phyloP scores from a whole-genome alignment of 2,113 vertebrate species.

The Geococcyx californianus region DNA sequence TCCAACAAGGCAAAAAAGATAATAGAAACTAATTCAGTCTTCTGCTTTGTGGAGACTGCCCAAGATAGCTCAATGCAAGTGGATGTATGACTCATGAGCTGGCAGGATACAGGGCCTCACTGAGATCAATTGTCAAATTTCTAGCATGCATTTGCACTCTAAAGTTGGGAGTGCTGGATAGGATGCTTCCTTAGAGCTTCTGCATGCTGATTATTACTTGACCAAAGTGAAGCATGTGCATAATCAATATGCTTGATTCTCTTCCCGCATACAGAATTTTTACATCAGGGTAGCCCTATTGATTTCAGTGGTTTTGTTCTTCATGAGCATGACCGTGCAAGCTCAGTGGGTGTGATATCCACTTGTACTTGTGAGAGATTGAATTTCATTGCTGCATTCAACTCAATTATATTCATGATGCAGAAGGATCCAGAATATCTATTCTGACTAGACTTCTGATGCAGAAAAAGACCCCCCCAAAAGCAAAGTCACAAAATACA shows the following conservation, averaged over 20 bases:
- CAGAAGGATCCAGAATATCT: not conserved
- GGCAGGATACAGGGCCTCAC: not conserved
- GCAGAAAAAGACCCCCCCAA: accelerated
- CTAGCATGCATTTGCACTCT: not conserved
- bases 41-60: not conserved
- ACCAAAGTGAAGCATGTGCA: not conserved
- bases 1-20: not conserved
- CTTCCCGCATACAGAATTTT: not conserved
- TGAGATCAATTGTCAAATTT: not conserved
- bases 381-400: not conserved
- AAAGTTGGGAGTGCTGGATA: not conserved
- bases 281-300: not conserved
- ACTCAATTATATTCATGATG: not conserved
- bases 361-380: not conserved
- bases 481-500: not conserved
- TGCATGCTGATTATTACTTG: not conserved
- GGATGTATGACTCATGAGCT: not conserved
- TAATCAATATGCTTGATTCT: slow-evolving; percentile 7
- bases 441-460: not conserved
- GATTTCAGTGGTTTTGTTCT: slow-evolving; percentile 15
- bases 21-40: not conserved
- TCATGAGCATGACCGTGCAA: not conserved
- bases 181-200: not conserved
- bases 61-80: not conserved
- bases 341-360: not conserved